Base-by-base conservation (phyloP, 2,888 invertebrate species). In the Rhingia rostrata region DNA sequence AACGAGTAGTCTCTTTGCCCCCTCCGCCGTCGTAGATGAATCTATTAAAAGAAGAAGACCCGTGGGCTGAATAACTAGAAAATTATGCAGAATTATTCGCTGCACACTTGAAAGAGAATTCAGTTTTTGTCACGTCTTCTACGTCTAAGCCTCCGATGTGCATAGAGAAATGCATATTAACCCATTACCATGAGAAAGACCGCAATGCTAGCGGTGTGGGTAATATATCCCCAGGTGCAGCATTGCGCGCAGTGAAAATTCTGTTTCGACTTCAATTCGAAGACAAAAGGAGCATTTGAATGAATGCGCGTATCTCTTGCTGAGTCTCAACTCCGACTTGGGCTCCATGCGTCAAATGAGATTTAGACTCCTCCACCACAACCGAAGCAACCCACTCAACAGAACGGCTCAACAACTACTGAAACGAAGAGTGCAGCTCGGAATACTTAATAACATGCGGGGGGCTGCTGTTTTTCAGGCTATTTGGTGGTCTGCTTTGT, bases 71-170 rank as follows among this genome's bases (percentile, higher is more conserved):
- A 58, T 69, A 73, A 74, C 58, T 73, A 14, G 45, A 83, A 83
- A 83, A 83, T 84, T 84, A 84, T 84, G 84, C 84, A 84, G 84
- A 84, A 84, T 80, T 84, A 84, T 84, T 84, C 84, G 80, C 84
- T 66, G 84, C 74, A 75, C 84, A 80, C 80, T 64, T 22, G 14
- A 2, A 33, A 45, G 60, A 84, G 70, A 80, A 84, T 72, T 80
- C 84, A 75, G 70, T 74, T 72, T 75, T 84, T 80, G 84, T 84
- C 84, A 84, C 84, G 84, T 84, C 69, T 67, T 66, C 58, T 41
- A 35, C 79, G 60, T 70, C 66, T 75, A 77, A 81, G 77, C 60
- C 82, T 73, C 51, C 56, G 35, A 56, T 47, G 35, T 51, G 22
- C 2, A 30, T 30, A 30, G 12, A 53, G 56, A 51, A 74, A 84